A percentile compares a stretch with the other conserved stretches of the same genome.
Conservation (phyloP, 2,797 vertebrate species). For the Coregonus sp. region DNA sequence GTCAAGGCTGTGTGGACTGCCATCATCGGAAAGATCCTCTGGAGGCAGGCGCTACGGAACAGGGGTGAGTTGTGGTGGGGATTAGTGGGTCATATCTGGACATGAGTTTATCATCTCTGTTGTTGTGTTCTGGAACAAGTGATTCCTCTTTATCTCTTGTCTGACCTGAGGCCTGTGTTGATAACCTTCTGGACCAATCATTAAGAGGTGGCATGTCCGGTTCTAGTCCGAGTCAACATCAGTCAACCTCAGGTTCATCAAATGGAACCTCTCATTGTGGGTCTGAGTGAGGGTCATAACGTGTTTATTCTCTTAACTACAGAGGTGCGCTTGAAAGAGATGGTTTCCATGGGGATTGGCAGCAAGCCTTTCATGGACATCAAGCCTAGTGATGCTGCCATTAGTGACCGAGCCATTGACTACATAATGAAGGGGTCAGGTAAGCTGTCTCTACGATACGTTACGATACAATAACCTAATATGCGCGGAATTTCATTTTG, state of each 20-base stretch:
- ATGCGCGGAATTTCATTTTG: too few species aligned
- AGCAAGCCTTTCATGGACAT: constrained; percentile 86
- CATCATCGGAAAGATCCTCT: constrained; percentile 84
- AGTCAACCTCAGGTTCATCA: neutral
- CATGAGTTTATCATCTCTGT: neutral
- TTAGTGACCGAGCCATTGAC: constrained; percentile 79
- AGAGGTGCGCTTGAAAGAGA: constrained; percentile 86
- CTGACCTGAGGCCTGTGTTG: neutral
- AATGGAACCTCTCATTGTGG: neutral
- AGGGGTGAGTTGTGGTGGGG: constrained; percentile 68
- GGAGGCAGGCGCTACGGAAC: constrained; percentile 85
- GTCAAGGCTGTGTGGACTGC: constrained; percentile 80
- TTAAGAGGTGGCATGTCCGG: neutral
- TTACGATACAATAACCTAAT: neutral
- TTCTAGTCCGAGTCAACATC: neutral
- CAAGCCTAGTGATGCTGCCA: constrained; percentile 82
- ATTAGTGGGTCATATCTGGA: neutral
- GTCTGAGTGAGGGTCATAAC: neutral
- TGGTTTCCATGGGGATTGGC: constrained; percentile 86
- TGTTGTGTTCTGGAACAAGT: neutral
- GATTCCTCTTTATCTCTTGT: neutral
- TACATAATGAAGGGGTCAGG: constrained; percentile 81
- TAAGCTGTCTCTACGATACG: constrained; percentile 41
- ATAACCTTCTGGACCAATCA: neutral
- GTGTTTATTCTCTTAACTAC: constrained; percentile 10